Base-by-base conservation (phyloP, 2,113 vertebrate species). In the Isichthys henryi region DNA sequence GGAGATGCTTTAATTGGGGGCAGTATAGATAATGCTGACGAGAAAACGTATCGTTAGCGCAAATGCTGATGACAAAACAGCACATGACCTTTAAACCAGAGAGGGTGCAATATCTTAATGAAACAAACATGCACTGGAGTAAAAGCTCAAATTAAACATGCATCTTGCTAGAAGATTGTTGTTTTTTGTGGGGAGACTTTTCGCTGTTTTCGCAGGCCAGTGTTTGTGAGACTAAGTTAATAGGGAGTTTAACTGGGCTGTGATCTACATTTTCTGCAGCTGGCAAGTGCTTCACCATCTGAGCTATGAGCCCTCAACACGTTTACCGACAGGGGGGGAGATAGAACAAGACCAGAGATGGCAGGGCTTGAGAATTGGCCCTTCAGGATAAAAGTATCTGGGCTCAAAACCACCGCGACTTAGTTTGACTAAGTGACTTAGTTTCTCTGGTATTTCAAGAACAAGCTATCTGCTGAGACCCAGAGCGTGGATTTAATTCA, bases 191-290 rank as follows among this genome's bases (percentile, higher is more conserved):
- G 49, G 39, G 3, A 89, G 86, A 88, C 50, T 87, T 19, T 87
- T 89, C 45, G 53, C n/a, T 82, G 39, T 90, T 92, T 93, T 93
- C 92, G 70, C 92, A 91, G 85, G 82, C 31, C 52, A 85, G 31
- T 23, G 84, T 66, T 91, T 89, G 48, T 89, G 87, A 88, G 58
- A 46, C 86, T 89, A 83, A 90, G 91, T 93, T 92, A 93, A 93
- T 92, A 90, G 92, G 90, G 89, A 90, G 91, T 91, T 94, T 92
- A 92, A 94, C 91, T 82, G 21, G 85, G 66, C 46, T 89, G 48
- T 49, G 15, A 89, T 39, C 35, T 46, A n/a, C 48, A 15, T 7
- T 49, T 56, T 31, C 52, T 56, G 45, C 21, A 43, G 83, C 45
- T 53, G 21, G 23, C 13, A 23, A 84, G 35, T 50, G 48, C 49